phyloP scores from a whole-genome alignment of 2,888 invertebrate genomes.

The Ryuthela nishihirai region DNA sequence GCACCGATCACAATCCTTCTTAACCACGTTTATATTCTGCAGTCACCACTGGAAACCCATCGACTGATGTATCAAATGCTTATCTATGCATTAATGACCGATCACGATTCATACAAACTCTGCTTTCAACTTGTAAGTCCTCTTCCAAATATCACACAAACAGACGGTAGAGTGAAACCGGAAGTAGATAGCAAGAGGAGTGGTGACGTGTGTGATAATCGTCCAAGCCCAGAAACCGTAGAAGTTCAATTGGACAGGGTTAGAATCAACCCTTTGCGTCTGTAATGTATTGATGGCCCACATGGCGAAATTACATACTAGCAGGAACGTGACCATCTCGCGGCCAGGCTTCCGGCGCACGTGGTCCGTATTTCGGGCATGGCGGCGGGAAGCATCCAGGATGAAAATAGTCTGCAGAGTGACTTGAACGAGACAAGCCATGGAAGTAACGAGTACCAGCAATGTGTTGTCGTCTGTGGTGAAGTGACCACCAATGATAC shows the following conservation, averaged over 20 bases:
- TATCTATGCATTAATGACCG: no score
- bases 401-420: constrained; percentile 55
- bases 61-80: no score
- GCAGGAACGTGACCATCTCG: constrained; percentile 87
- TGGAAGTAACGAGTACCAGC: constrained; percentile 66
- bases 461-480: constrained; percentile 56
- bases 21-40: no score
- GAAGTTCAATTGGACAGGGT: constrained; percentile 85
- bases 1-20: no score
- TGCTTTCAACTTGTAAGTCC: constrained; percentile 68
- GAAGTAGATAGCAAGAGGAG: constrained; percentile 90
- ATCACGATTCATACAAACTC: constrained; percentile 6
- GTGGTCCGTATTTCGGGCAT: constrained; percentile 67
- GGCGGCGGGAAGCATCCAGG: constrained; percentile 79
- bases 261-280: constrained; percentile 83
- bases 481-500: constrained; percentile 87
- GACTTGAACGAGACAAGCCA: constrained; percentile 80
- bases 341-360: constrained; percentile 82
- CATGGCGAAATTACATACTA: constrained; percentile 51
- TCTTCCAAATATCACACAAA: constrained; percentile 92
- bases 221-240: constrained; percentile 94
- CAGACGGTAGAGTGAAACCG: constrained; percentile 93
- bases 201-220: constrained; percentile 90
- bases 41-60: no score
- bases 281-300: constrained; percentile 81